Base-by-base conservation (phyloP, 1,140 invertebrate species). In the Trachymyrmex septentrionalis region DNA sequence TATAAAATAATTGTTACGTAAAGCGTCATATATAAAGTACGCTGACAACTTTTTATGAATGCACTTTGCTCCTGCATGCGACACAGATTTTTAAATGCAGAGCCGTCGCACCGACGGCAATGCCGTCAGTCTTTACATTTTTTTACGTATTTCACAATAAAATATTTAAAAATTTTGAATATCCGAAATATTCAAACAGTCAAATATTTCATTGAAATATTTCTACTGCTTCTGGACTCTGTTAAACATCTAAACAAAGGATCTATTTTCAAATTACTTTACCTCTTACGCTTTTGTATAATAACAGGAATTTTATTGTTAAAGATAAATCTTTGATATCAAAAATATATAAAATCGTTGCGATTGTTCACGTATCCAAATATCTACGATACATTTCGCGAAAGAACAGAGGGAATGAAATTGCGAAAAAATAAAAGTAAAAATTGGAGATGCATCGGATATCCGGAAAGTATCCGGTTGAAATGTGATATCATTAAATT, bases 1-100 rank as follows among this genome's bases (percentile, higher is more conserved):
- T 64, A 85, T 61, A 30, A 67, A 75, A 89, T 73, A 63, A 90
- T 88, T 77, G 85, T 86, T 66, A 87, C 76, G 63, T 66, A 82
- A 82, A 88, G 67, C 69, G 53, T 55, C 53, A 69, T 59, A 61
- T 72, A 75, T 86, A 63, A 76, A 66, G 50, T 67, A 67, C 34
- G 66, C 78, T 53, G 24, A 72, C 50, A 59, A 82, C 80, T 82
- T 73, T 82, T 82, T 82, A 59, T 73, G 55, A 21, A 73, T 82
- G 67, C 80, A 73, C 53, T 82, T 82, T 73, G 67, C 67, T 73
- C 4, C 10, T 48, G 12, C 30, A 59, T 19, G 21, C 12, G 5
- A 19, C 67, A n/a, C 34, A 19, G 38, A 88, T 72, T 86, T 89
- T 86, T 76, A 63, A 81, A 72, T 86, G 53, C 34, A 50, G 30